Percentiles rank a stretch among this genome's conserved stretches.
Evolutionary conservation across 1,140 invertebrate genomes (phyloP).

Genomic region (Camponotus vicinus): DNA sequence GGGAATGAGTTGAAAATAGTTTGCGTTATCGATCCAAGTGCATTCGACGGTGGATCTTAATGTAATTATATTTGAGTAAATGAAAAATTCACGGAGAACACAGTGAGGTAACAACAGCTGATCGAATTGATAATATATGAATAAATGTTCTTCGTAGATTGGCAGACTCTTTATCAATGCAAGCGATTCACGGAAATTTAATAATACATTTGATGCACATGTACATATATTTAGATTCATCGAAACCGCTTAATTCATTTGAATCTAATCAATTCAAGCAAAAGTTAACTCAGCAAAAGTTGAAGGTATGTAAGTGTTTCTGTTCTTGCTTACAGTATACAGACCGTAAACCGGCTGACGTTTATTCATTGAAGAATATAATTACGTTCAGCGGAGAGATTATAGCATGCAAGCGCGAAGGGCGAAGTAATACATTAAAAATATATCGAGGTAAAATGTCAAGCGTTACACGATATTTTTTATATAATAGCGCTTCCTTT

Average conservation of each 20-base stretch:
- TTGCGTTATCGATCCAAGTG: constrained; percentile 56
- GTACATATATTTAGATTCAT: not conserved
- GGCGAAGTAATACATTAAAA: constrained; percentile 26
- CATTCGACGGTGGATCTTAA: constrained; percentile 30
- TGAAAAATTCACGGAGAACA: constrained; percentile 19
- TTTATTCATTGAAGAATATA: constrained; percentile 49
- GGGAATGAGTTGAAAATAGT: constrained; percentile 54
- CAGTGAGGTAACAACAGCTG: not conserved
- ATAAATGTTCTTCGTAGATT: not conserved
- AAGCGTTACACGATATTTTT: not conserved
- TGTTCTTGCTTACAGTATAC: not conserved
- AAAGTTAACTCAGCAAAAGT: not conserved
- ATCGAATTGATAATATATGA: not conserved
- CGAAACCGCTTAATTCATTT: not conserved
- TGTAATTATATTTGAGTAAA: constrained; percentile 56
- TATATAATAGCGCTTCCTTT: constrained; percentile 9
- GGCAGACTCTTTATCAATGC: not conserved
- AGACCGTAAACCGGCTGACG: constrained; percentile 11
- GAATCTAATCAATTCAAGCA: not conserved
- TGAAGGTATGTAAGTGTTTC: not conserved
- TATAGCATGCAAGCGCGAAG: not conserved
- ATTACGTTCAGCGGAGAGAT: constrained; percentile 25
- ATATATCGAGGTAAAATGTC: constrained; percentile 42
- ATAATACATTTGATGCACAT: not conserved
- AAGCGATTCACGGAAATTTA: not conserved